Base-by-base conservation (phyloP, 2,888 invertebrate genomes). In the Achlya flavicornis region DNA sequence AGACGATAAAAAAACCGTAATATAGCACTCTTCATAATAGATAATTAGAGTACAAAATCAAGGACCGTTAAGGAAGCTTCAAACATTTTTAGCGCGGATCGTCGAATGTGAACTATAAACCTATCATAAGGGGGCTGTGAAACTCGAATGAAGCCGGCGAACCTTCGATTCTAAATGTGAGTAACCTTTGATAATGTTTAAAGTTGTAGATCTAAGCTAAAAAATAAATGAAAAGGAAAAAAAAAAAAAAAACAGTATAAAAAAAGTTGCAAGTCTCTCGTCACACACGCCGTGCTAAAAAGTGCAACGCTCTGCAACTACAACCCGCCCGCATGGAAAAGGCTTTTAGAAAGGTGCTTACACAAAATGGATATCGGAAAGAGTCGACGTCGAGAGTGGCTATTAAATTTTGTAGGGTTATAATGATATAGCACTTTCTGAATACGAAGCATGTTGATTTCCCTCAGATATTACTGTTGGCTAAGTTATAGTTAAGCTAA, bases 251-350 rank as follows among this genome's bases (percentile, higher is more conserved):
- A 2, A 1, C 26, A 26, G 26, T 26, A 26, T 26, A 26, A 26
- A 26, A 26, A 26, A 66, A 63, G 63, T 67, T 71, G 62, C 38
- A 26, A 41, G 14, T 33, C 26, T 41, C 63, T 70, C 57, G 26
- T 67, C 19, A 38, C 73, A 79, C 77, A 63, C 0, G 59, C 74
- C 69, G 64, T 7, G 16, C 12, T 19, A 57, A 61, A 71, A 75
- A 85, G 84, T 81, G 83, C 85, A 84, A 81, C 70, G 81, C 75
- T 80, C 82, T 71, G 72, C 76, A 76, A 69, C 70, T 73, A 75
- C 70, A 78, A 69, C 73, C 74, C 77, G 73, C 62, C 78, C 66
- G 69, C 72, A 68, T 72, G 70, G 72, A 72, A 75, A 79, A 74
- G 73, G 76, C 74, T 76, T 76, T 74, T 65, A 76, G 67, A 72